phyloP scores from a whole-genome alignment of 2,113 vertebrate genomes.

The Oxyura jamaicensis region DNA sequence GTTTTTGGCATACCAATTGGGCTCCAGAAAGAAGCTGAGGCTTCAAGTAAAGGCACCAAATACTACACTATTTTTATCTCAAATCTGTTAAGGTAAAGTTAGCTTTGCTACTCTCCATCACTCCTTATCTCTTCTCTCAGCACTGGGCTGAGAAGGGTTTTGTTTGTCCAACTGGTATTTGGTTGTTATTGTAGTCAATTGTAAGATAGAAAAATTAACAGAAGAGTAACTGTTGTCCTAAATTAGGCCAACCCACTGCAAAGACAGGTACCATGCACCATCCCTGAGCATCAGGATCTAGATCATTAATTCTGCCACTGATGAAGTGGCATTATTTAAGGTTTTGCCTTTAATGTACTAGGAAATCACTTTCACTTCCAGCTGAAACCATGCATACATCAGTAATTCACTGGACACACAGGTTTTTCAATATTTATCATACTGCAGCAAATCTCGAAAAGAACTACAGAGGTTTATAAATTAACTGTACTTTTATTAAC shows the following conservation, averaged over 20 bases:
- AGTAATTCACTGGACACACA: background rate
- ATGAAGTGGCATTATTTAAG: background rate
- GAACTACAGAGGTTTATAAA: background rate
- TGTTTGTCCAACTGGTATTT: background rate
- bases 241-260: background rate
- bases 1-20: background rate
- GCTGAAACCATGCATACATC: background rate
- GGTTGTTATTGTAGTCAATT: background rate
- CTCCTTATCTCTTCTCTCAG: background rate
- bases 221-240: background rate
- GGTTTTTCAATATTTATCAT: background rate
- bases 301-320: background rate
- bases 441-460: background rate
- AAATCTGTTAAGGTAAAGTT: background rate
- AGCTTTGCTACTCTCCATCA: background rate
- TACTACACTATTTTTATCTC: background rate
- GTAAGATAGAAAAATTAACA: background rate
- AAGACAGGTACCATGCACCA: background rate
- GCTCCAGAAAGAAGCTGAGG: background rate
- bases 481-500: background rate
- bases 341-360: background rate
- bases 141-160: background rate
- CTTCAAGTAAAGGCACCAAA: background rate
- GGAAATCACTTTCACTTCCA: background rate
- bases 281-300: background rate